Evolutionary conservation across 2,797 vertebrate genomes (phyloP), one percentile per base, ranked within the genome.

Genomic region (Babyrousa celebensis): DNA sequence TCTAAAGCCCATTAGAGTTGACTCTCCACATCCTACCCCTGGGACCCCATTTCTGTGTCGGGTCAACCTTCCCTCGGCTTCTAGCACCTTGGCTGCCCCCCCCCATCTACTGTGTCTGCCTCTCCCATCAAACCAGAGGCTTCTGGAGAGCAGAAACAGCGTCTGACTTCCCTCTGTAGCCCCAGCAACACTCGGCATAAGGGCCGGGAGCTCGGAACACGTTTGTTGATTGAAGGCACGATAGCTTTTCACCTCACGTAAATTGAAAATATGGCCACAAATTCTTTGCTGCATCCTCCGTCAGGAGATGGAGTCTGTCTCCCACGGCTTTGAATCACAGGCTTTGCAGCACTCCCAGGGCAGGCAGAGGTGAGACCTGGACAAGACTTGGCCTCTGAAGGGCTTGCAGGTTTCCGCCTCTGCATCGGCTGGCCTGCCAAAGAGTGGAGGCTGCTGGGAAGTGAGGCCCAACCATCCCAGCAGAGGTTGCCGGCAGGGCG

Each of bases 321-420:
- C 43, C n/a, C 3, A 9, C 43, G 20, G 18, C 17, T 32, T 72
- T 60, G 40, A 43, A 58, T 70, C 29, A 12, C 8, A 3, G 6
- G 54, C 1, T 1, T 60, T 2, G 7, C 1, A 12, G 3, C 9
- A 12, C 1, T 3, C 3, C 5, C 1, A 9, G 18, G 48, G 60
- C 5, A 62, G 72, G 70, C 92, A 43, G 63, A 74, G 75, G 25
- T 1, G 18, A 29, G 0, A 25, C n/a, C 15, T 14, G 20, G 56
- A 48, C 43, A 21, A 58, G 40, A 60, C 6, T 1, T 40, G 36
- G n/a, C 12, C 29, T 89, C 52, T 12, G n/a, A 56, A 43, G 20
- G 3, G 21, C 58, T 27, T 75, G n/a, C 1, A 23, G 56, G 85
- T 43, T 16, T 68, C 68, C 32, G 25, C 43, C 15, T 23, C 52